Conservation (phyloP, 2,113 vertebrate species). For the Pedionomus torquatus region DNA sequence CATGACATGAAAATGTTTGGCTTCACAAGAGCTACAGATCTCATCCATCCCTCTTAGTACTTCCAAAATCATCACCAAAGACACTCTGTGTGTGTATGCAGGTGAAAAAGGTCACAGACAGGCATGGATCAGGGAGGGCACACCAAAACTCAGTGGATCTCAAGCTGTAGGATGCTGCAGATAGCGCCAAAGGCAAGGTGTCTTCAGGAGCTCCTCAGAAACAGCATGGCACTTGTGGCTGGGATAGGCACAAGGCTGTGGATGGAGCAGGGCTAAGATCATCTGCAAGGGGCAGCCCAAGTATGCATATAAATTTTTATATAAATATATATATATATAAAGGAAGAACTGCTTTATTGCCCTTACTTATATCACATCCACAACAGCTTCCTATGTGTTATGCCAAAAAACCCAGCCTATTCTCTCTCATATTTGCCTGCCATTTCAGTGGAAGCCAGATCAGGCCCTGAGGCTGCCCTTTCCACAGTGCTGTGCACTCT, state of each 20-base stretch:
- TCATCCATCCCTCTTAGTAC: neutral
- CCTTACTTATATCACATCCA: neutral
- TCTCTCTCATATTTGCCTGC: neutral
- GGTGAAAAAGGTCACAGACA: neutral
- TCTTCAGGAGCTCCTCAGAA: neutral
- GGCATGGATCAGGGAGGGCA: neutral
- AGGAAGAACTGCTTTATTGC: neutral
- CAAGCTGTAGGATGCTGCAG: neutral
- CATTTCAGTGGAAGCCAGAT: neutral
- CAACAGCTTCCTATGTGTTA: neutral
- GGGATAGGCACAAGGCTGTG: neutral
- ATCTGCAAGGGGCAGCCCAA: neutral
- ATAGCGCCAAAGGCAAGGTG: neutral
- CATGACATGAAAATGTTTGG: neutral
- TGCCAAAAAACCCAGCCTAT: neutral
- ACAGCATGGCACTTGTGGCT: rapidly evolving
- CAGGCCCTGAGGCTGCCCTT: conserved; percentile 5
- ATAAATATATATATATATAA: neutral
- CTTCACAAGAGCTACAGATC: neutral
- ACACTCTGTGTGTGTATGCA: no score
- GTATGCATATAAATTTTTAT: neutral
- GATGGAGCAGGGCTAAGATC: neutral
- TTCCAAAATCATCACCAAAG: neutral
- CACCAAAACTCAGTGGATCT: rapidly evolving
- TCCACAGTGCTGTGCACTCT: neutral